These are phyloP conservation scores for Apodemia hepburni DNA, from an alignment of 2,888 invertebrate species.

Conservation along the genomic window DNA sequence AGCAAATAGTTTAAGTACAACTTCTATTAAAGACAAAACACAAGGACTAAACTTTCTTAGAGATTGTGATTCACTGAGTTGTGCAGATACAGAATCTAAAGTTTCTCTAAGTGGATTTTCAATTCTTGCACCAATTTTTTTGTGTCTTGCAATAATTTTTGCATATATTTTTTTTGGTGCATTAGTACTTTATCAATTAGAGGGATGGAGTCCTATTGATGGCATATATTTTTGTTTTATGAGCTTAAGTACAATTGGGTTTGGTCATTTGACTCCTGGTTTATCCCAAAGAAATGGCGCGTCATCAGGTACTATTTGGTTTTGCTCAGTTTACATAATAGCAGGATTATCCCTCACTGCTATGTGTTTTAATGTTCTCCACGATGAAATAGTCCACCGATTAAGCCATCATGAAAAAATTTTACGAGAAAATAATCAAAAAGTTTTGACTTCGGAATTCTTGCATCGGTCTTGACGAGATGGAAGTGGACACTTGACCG, in stretches of 20 bases:
- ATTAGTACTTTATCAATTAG: slow-evolving; percentile 91
- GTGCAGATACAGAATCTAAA: slow-evolving; percentile 84
- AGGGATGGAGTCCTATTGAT: slow-evolving; percentile 95
- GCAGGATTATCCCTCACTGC: slow-evolving; percentile 20
- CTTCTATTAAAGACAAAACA: slow-evolving; percentile 67
- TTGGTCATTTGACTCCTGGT: slow-evolving; percentile 92
- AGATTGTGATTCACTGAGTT: slow-evolving; percentile 79
- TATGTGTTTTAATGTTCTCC: slow-evolving; percentile 83
- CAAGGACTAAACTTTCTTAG: slow-evolving; percentile 66
- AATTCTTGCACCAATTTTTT: slow-evolving; percentile 92
- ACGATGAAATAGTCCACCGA: slow-evolving; percentile 92
- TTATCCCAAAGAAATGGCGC: slow-evolving; percentile 71
- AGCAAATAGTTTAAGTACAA: slow-evolving; percentile 65
- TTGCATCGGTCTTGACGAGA: slow-evolving; percentile 74
- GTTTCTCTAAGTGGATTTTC: slow-evolving; percentile 86
- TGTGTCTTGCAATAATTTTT: slow-evolving; percentile 94
- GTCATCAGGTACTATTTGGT: slow-evolving; percentile 88
- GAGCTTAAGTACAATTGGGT: slow-evolving; percentile 95
- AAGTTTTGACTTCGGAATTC: slow-evolving; percentile 65
- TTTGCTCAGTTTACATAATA: slow-evolving; percentile 76
- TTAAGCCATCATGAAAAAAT: slow-evolving; percentile 81
- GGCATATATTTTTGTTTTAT: slow-evolving; percentile 97
- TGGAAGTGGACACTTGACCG: slow-evolving; percentile 61
- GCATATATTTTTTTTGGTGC: slow-evolving; percentile 96
- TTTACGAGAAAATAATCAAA: slow-evolving; percentile 57